These are phyloP conservation scores for Scaptomyza flava DNA, from an alignment of 2,888 invertebrate genomes.

Conservation along the genomic window DNA sequence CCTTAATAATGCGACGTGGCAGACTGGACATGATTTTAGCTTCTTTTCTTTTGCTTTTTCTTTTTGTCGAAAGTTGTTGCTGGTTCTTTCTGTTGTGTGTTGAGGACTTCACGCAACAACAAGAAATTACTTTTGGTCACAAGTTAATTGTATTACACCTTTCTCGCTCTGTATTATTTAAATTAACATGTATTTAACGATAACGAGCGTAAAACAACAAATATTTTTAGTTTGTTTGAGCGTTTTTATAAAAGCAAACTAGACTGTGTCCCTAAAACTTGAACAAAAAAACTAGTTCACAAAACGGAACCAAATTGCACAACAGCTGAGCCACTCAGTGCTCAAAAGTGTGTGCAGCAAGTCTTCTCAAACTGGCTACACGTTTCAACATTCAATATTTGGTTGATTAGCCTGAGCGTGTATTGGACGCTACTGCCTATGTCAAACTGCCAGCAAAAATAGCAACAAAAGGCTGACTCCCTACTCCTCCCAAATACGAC, in stretches of 20 bases:
- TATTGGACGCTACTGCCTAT: conserved; percentile 8
- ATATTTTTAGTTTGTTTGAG: conserved; percentile 10
- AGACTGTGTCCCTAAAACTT: conserved; percentile 51
- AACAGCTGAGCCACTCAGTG: conserved; percentile 49
- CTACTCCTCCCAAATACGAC: conserved; percentile 2
- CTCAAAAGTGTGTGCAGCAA: conserved; percentile 18
- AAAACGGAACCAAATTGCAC: conserved; percentile 26
- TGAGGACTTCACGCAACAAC: conserved; percentile 23
- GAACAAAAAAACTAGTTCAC: conserved; percentile 43
- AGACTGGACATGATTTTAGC: conserved; percentile 86
- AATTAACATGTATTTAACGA: conserved; percentile 4
- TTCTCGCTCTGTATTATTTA: neutral
- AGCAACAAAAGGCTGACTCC: conserved; percentile 47
- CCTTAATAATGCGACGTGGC: conserved; percentile 92
- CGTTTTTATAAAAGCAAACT: conserved; percentile 48
- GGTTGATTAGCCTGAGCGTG: conserved; percentile 32
- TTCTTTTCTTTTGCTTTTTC: conserved; percentile 82
- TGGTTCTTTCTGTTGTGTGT: conserved; percentile 18
- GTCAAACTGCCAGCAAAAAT: conserved; percentile 43
- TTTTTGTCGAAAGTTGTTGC: conserved; percentile 15
- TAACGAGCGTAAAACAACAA: neutral
- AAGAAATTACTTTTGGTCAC: neutral
- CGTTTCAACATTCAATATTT: conserved; percentile 26
- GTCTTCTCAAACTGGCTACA: conserved; percentile 10
- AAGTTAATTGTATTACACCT: conserved; percentile 9